Percentiles rank a stretch among this genome's conserved stretches.
Evolutionary conservation across 2,113 vertebrate species (phyloP).

Genomic region (Passer domesticus): DNA sequence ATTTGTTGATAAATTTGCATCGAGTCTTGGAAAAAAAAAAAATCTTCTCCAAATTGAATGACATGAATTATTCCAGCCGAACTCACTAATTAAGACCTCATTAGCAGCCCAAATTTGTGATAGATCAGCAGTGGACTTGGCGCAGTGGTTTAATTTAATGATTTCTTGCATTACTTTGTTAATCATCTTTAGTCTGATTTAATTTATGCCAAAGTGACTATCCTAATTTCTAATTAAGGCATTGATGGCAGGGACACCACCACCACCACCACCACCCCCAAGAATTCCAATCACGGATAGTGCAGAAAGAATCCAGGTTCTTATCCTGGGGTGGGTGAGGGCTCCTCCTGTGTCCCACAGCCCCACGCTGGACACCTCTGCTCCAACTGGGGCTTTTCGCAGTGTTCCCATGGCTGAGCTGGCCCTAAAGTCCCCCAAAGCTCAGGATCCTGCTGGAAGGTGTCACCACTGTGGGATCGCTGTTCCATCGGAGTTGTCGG

Average conservation of each 20-base stretch:
- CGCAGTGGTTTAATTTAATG: conserved; percentile 82
- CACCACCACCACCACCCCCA: not conserved
- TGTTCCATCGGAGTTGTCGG: rapidly evolving
- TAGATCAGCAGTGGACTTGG: conserved; percentile 79
- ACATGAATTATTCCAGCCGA: conserved; percentile 75
- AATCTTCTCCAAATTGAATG: conserved; percentile 65
- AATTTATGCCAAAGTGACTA: conserved; percentile 80
- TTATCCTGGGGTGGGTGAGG: not conserved
- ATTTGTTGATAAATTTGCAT: not conserved
- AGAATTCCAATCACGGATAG: conserved; percentile 49
- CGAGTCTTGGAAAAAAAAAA: not conserved
- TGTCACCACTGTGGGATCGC: not conserved
- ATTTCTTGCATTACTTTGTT: conserved; percentile 84
- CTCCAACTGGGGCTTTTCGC: not conserved
- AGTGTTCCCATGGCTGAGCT: rapidly evolving
- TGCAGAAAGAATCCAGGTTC: not conserved
- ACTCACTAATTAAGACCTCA: conserved; percentile 81
- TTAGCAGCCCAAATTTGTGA: conserved; percentile 83
- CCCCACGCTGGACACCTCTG: rapidly evolving
- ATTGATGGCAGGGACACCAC: conserved; percentile 62
- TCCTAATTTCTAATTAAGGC: conserved; percentile 82
- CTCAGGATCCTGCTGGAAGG: not conserved
- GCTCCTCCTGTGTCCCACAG: not conserved
- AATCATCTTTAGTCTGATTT: conserved; percentile 83
- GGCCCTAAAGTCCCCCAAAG: not conserved